Percentiles rank a stretch among this genome's conserved stretches.
phyloP scores from a whole-genome alignment of 2,113 vertebrate species.

The Lagopus muta region DNA sequence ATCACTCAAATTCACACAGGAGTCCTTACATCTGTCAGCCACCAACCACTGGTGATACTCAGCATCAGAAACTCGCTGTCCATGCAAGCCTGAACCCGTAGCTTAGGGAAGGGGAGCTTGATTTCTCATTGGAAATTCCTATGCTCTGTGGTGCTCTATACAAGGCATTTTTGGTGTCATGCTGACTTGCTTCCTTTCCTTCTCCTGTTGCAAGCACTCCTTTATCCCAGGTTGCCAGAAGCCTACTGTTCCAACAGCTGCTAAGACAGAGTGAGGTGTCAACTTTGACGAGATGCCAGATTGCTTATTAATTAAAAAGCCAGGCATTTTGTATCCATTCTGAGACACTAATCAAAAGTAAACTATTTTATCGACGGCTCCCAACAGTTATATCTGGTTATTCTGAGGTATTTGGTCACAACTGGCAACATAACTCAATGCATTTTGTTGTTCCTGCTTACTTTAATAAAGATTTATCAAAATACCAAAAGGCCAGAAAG shows the following conservation, averaged over 20 bases:
- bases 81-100: not conserved
- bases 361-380: not conserved
- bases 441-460: not conserved
- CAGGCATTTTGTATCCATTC: not conserved
- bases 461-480: not conserved
- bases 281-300: constrained; percentile 41
- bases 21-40: constrained; percentile 9
- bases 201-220: constrained; percentile 36
- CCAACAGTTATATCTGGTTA: not conserved
- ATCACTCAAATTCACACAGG: not conserved
- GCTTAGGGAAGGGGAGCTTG: not conserved
- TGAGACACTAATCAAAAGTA: not conserved
- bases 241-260: constrained; percentile 64
- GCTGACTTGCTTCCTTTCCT: constrained; percentile 52
- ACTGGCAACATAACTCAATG: not conserved
- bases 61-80: not conserved
- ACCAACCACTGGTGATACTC: not conserved
- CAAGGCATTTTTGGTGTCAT: constrained; percentile 13
- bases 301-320: constrained; percentile 33
- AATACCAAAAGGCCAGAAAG: not conserved
- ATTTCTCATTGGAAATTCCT: constrained; percentile 20
- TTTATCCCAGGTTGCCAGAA: constrained; percentile 64
- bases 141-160: not conserved
- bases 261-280: constrained; percentile 37
- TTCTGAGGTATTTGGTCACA: not conserved